Percentiles rank a stretch among this genome's conserved stretches.
Conservation (phyloP, 1,140 invertebrate species). For the Drosophila athabasca region DNA sequence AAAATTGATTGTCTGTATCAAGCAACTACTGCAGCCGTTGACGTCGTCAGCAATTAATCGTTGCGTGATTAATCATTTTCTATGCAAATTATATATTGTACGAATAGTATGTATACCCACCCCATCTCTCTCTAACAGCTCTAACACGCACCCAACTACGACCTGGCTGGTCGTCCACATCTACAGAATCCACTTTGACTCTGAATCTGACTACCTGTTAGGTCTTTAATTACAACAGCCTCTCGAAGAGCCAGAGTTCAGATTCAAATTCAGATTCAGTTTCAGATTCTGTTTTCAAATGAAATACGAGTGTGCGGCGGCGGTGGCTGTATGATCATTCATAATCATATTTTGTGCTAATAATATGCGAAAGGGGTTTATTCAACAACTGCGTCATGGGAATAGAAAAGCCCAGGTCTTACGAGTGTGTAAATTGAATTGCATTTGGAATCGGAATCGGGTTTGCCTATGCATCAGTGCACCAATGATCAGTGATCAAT, state of each 20-base stretch:
- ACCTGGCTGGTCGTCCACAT: conserved; percentile 20
- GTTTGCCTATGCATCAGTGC: not conserved
- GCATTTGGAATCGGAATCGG: not conserved
- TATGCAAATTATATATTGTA: conserved; percentile 55
- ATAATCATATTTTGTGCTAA: conserved; percentile 42
- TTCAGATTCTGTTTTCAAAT: too few species aligned
- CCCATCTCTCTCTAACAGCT: not conserved
- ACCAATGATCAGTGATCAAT: too few species aligned
- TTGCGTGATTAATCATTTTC: conserved; percentile 54
- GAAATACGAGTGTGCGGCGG: conserved; percentile 9
- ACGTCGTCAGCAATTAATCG: conserved; percentile 35
- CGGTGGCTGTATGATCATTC: conserved; percentile 24
- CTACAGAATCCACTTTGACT: not conserved
- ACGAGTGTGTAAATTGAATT: conserved; percentile 15
- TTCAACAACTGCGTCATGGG: conserved; percentile 30
- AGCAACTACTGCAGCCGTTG: conserved; percentile 39
- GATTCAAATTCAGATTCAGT: too few species aligned
- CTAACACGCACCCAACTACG: conserved; percentile 17
- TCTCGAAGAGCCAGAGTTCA: not conserved
- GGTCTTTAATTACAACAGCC: conserved; percentile 47
- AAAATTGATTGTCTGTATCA: conserved; percentile 34
- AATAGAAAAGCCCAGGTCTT: conserved; percentile 14
- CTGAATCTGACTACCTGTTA: not conserved
- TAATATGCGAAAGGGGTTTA: conserved; percentile 28
- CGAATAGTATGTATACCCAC: not conserved